Evolutionary conservation across 2,888 invertebrate species (phyloP).

Genomic region (Epicampocera succincta): DNA sequence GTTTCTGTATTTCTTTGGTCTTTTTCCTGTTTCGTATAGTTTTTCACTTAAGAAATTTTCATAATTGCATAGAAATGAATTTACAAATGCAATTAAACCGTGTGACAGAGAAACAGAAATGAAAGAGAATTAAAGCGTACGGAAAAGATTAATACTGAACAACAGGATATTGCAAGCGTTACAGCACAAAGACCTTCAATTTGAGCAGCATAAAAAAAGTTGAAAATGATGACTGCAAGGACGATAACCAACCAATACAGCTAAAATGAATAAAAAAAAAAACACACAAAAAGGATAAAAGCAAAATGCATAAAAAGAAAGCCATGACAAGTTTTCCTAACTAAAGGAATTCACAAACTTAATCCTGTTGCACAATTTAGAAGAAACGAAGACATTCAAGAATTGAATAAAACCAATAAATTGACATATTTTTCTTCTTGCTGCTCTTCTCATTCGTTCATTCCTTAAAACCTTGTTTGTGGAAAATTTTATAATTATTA

Average conservation of each 20-base stretch:
- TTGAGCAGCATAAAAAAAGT: conserved; percentile 4
- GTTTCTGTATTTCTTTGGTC: no score
- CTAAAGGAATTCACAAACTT: background rate
- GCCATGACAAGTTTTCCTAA: background rate
- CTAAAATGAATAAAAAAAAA: no score
- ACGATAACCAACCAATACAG: no score
- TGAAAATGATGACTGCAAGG: conserved; percentile 22
- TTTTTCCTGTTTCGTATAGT: conserved; percentile 7
- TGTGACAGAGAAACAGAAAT: conserved; percentile 28
- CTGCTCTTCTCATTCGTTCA: no score
- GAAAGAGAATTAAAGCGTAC: background rate
- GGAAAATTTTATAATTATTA: no score
- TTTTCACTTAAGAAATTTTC: conserved; percentile 74
- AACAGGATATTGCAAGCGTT: conserved; percentile 61
- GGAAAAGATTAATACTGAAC: conserved; percentile 52
- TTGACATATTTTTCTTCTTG: no score
- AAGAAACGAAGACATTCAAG: no score
- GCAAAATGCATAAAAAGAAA: background rate
- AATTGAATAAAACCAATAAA: no score
- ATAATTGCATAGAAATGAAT: conserved; percentile 78
- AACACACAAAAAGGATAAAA: no score
- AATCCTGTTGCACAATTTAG: no score
- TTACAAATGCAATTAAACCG: conserved; percentile 79
- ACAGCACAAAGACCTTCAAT: conserved; percentile 21
- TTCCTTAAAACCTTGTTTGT: no score